Percentiles rank a stretch among this genome's conserved stretches.
These are phyloP conservation scores for Falco naumanni DNA, from an alignment of 2,797 vertebrate genomes.

Conservation along the genomic window DNA sequence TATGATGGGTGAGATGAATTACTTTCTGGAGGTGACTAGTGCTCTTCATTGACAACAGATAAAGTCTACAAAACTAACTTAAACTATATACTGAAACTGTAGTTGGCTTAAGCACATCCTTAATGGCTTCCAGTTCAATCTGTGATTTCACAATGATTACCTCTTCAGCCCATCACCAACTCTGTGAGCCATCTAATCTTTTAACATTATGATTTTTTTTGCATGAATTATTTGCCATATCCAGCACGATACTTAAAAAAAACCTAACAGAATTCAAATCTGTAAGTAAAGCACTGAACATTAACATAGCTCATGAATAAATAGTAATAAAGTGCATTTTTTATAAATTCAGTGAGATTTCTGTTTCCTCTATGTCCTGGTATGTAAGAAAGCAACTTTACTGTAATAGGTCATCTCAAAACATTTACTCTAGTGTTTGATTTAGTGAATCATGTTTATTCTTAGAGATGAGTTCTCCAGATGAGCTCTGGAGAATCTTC, in stretches of 20 bases:
- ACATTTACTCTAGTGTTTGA: background rate
- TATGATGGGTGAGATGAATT: background rate
- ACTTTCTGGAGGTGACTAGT: background rate
- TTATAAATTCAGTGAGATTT: background rate
- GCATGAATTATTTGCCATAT: background rate
- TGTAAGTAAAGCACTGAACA: background rate
- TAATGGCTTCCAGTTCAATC: background rate
- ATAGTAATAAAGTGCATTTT: background rate
- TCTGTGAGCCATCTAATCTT: background rate
- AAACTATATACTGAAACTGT: background rate
- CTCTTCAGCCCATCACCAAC: background rate
- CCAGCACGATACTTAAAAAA: background rate
- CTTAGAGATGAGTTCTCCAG: background rate
- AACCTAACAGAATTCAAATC: background rate
- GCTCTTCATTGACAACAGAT: background rate
- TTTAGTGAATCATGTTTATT: constrained; percentile 6
- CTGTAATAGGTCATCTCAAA: background rate
- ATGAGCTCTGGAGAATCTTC: background rate
- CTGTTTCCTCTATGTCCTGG: background rate
- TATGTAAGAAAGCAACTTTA: background rate
- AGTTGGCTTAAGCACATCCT: background rate
- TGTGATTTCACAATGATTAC: background rate
- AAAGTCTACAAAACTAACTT: background rate
- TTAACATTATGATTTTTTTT: background rate
- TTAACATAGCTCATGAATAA: background rate